Percentiles rank a stretch among this genome's conserved stretches.
These are phyloP conservation scores for Sebastes baramenuke DNA, from an alignment of 2,797 vertebrate species.

Conservation along the genomic window DNA sequence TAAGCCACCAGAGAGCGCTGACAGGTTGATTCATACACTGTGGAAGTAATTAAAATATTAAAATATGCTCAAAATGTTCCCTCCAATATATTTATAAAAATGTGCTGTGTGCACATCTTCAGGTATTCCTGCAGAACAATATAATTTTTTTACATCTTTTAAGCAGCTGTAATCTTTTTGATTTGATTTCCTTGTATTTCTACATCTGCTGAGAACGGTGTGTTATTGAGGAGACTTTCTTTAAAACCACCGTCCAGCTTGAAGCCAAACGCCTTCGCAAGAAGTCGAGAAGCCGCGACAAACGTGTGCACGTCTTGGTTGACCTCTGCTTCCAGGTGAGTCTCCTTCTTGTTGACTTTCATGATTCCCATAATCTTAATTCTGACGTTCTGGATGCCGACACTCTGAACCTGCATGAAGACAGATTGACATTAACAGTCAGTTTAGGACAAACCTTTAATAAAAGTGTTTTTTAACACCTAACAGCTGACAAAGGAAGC, in stretches of 20 bases:
- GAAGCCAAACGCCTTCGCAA: not conserved
- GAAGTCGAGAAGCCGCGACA: not conserved
- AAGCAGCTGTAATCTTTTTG: not conserved
- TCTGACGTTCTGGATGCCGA: not conserved
- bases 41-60: too few species aligned
- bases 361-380: not conserved
- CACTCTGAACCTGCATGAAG: not conserved
- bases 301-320: not conserved
- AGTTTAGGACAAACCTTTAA: not conserved
- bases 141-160: rapidly evolving
- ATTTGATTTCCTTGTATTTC: not conserved
- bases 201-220: not conserved
- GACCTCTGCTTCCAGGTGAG: not conserved
- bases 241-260: not conserved
- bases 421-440: not conserved
- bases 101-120: too few species aligned
- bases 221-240: not conserved
- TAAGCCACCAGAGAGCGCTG: too few species aligned
- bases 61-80: too few species aligned
- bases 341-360: not conserved
- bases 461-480: not conserved
- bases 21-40: too few species aligned
- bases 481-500: not conserved
- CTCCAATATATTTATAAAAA: too few species aligned
- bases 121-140: too few species aligned